Percentiles rank a stretch among this genome's conserved stretches.
These are phyloP conservation scores for Athene cunicularia DNA, from an alignment of 2,113 vertebrate genomes.

Conservation along the genomic window DNA sequence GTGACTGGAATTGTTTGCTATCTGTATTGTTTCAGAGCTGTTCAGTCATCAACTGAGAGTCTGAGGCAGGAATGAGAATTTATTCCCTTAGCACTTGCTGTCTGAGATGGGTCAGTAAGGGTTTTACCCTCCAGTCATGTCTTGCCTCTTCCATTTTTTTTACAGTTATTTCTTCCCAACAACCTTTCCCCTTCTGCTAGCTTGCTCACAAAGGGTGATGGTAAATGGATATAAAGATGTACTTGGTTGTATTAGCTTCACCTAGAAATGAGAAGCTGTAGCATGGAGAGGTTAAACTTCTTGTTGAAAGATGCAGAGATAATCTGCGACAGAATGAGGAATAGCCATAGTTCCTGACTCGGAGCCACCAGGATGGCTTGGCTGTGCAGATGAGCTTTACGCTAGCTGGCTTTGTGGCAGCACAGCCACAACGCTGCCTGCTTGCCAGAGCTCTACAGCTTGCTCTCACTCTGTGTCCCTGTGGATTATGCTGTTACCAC, in stretches of 20 bases:
- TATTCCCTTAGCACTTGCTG: neutral
- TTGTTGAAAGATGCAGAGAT: neutral
- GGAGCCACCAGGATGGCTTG: neutral
- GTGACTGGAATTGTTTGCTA: conserved; percentile 46
- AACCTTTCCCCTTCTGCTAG: neutral
- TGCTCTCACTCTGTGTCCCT: neutral
- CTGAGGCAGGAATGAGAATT: neutral
- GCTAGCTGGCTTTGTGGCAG: neutral
- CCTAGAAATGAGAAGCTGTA: neutral
- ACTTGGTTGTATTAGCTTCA: neutral
- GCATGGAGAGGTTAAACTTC: neutral
- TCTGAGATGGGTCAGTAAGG: neutral
- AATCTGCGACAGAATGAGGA: neutral
- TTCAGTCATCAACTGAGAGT: neutral
- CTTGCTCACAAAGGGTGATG: neutral
- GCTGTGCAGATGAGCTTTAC: neutral
- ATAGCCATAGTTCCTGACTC: neutral
- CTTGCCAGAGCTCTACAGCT: neutral
- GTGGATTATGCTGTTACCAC: neutral
- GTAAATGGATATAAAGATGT: neutral
- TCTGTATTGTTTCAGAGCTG: neutral
- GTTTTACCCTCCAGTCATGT: neutral
- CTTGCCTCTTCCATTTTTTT: neutral
- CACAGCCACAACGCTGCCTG: neutral
- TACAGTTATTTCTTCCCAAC: neutral